Evolutionary conservation across 2,888 invertebrate genomes (phyloP), one percentile per base, ranked within the genome.

Genomic region (Ephialtes manifestator): DNA sequence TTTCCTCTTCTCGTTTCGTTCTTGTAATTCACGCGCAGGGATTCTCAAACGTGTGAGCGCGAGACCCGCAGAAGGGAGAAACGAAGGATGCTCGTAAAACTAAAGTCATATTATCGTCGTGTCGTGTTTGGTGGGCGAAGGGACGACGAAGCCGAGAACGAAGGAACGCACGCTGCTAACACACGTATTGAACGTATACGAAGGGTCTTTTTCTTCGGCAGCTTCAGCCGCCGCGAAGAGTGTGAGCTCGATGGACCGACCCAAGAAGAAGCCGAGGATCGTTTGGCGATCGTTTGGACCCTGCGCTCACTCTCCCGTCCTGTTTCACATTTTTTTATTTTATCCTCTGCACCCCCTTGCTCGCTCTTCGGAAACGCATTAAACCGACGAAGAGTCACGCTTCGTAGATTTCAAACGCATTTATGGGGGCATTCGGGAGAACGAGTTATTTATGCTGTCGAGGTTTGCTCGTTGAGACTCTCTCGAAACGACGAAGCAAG

Each of bases 401-500:
- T 91, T 90, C 91, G 92, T 90, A 90, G 91, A 91, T 90, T 91
- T 91, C 91, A 90, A 91, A 90, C 90, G 90, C 92, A 91, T 91
- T 92, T 92, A 91, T 89, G 91, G 90, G 91, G 90, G 90, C 90
- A 91, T 92, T 91, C 90, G 90, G 84, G 70, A 80, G 83, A 83
- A 82, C 65, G 88, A 89, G 91, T 92, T 92, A 92, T 92, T 92
- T 92, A 92, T 92, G 91, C 88, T 86, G 87, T 78, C 84, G 86
- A 65, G 83, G 83, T 83, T 75, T 51, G 65, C 72, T 76, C 63
- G 76, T 51, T 48, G 51, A 48, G 65, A 51, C 11, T 35, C 20
- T 51, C 51, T 24, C n/a, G 35, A 65, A 39, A 65, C 20, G 65
- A 53, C 65, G 31, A 48, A 46, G 65, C 75, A 65, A 76, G 75